Conservation (phyloP, 2,113 vertebrate species). For the Anser cygnoides region DNA sequence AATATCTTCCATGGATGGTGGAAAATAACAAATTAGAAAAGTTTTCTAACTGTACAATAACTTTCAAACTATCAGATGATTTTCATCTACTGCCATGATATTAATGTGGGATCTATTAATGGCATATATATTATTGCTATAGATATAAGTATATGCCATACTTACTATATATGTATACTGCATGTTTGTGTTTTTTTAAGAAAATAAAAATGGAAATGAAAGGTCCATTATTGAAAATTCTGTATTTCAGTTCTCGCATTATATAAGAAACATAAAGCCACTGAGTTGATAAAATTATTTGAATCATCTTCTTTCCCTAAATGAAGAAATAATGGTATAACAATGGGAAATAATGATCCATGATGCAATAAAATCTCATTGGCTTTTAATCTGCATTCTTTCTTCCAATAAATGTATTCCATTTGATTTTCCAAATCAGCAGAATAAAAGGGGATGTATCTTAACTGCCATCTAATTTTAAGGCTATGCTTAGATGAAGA, state of each 20-base stretch:
- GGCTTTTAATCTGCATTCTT: slow-evolving; percentile 52
- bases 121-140: neutral
- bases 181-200: accelerated
- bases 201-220: neutral
- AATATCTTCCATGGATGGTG: neutral
- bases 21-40: neutral
- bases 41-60: neutral
- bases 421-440: slow-evolving; percentile 40
- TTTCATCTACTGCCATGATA: neutral
- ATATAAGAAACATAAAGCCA: neutral
- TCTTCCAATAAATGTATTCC: slow-evolving; percentile 20
- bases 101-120: neutral
- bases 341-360: slow-evolving; percentile 49
- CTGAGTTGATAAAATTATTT: slow-evolving; percentile 15
- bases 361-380: slow-evolving; percentile 52
- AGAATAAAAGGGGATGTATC: slow-evolving; percentile 20
- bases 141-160: neutral
- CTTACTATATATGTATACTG: neutral
- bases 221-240: neutral
- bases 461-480: slow-evolving; percentile 50
- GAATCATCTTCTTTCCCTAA: neutral
- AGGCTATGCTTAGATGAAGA: slow-evolving; percentile 36
- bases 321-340: slow-evolving; percentile 35
- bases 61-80: neutral
- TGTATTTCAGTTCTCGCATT: neutral